These are phyloP conservation scores for Zaprionus capensis DNA, from an alignment of 1,140 invertebrate species.

Conservation along the genomic window DNA sequence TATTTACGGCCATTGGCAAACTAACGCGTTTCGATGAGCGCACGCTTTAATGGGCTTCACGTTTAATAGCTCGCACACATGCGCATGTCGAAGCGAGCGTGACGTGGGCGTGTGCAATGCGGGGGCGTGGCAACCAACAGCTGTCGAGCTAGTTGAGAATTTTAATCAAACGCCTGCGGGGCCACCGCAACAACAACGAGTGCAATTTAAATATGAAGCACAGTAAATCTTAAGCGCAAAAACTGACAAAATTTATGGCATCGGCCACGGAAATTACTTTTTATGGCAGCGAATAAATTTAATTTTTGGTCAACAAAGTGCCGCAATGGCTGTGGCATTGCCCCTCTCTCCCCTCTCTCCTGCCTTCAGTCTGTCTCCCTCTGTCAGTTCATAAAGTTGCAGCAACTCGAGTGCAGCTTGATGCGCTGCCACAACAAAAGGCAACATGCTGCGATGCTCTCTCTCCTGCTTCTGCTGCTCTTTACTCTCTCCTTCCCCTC, in stretches of 20 bases:
- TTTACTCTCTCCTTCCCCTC: too few relatives aligned
- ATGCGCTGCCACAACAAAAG: constrained; percentile 54
- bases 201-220: constrained; percentile 79
- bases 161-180: constrained; percentile 68
- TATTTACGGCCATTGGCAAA: constrained; percentile 62
- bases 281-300: constrained; percentile 81
- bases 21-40: constrained; percentile 54
- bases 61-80: constrained; percentile 59
- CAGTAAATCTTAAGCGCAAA: constrained; percentile 78
- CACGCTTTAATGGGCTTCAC: constrained; percentile 59
- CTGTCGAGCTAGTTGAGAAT: constrained; percentile 56
- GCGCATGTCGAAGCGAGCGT: constrained; percentile 26
- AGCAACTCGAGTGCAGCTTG: constrained; percentile 49
- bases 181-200: constrained; percentile 37
- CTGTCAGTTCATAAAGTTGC: constrained; percentile 66
- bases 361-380: background rate
- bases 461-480: background rate
- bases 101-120: too few relatives aligned
- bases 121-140: constrained; percentile 28
- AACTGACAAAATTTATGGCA: constrained; percentile 78
- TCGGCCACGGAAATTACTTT: constrained; percentile 78
- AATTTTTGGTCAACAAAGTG: constrained; percentile 82
- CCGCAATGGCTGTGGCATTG: background rate
- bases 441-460: background rate
- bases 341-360: background rate